A percentile compares a stretch with the other conserved stretches of the same genome.
phyloP scores from a whole-genome alignment of 2,888 invertebrate genomes.

The Malthinus seriepunctatus region DNA sequence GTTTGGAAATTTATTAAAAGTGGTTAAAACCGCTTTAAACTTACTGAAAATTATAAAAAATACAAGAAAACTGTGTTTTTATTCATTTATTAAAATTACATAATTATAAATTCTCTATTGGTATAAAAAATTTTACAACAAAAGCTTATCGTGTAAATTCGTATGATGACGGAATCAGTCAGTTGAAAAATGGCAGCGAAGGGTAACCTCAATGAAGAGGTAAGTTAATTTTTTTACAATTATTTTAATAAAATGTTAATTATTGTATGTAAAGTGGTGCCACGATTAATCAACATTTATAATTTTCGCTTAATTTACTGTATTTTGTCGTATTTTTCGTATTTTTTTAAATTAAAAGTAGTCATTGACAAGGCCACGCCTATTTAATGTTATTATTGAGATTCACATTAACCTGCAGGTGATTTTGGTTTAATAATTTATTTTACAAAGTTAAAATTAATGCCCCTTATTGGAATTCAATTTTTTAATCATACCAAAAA shows the following conservation, averaged over 20 bases:
- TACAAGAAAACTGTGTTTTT: background rate
- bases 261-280: slow-evolving; percentile 9
- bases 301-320: background rate
- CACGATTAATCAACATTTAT: slow-evolving; percentile 1
- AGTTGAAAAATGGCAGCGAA: slow-evolving; percentile 47
- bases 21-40: no score
- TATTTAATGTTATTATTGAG: slow-evolving; percentile 38
- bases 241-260: slow-evolving; percentile 3
- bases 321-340: slow-evolving; percentile 3
- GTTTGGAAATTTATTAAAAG: background rate
- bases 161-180: slow-evolving; percentile 15
- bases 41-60: no score
- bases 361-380: slow-evolving; percentile 47
- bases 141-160: slow-evolving; percentile 11
- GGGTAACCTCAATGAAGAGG: slow-evolving; percentile 51
- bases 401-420: slow-evolving; percentile 22
- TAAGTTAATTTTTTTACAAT: slow-evolving; percentile 39
- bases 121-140: no score
- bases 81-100: background rate
- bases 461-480: background rate
- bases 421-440: slow-evolving; percentile 8
- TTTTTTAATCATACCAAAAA: no score
- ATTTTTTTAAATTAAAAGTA: background rate
- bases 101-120: background rate
- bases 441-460: background rate